Percentiles rank a stretch among this genome's conserved stretches.
Evolutionary conservation across 2,113 vertebrate species (phyloP).

Genomic region (Coptodon bakossiorum): DNA sequence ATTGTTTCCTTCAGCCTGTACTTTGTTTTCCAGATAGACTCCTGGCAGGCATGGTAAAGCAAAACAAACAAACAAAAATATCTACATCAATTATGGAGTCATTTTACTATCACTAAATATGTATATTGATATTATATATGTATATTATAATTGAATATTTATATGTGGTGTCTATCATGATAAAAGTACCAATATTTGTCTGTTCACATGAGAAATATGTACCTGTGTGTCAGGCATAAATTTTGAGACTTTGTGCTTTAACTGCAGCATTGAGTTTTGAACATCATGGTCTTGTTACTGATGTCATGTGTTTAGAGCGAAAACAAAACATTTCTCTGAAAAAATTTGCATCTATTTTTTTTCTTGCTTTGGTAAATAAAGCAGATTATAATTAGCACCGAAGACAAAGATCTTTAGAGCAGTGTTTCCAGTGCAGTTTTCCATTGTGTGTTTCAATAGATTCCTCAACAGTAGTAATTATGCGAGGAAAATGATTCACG

Average conservation of each 20-base stretch:
- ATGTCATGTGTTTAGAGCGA: background rate
- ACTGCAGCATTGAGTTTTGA: background rate
- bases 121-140: background rate
- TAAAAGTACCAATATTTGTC: background rate
- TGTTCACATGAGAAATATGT: background rate
- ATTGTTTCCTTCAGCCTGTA: conserved; percentile 41
- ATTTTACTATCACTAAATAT: background rate
- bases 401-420: background rate
- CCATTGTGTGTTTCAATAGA: background rate
- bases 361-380: background rate
- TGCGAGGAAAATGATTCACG: background rate
- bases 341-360: background rate
- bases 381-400: background rate
- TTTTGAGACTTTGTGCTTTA: background rate
- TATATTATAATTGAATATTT: background rate
- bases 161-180: background rate
- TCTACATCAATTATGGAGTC: conserved; percentile 4
- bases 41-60: background rate
- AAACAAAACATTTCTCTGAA: background rate
- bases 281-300: background rate
- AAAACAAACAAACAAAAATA: background rate
- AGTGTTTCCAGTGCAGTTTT: background rate
- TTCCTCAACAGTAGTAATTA: background rate
- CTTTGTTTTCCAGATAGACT: conserved; percentile 41
- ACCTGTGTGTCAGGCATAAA: background rate